A percentile compares a stretch with the other conserved stretches of the same genome.
Evolutionary conservation across 2,113 vertebrate genomes (phyloP).

Genomic region (Carassius auratus): DNA sequence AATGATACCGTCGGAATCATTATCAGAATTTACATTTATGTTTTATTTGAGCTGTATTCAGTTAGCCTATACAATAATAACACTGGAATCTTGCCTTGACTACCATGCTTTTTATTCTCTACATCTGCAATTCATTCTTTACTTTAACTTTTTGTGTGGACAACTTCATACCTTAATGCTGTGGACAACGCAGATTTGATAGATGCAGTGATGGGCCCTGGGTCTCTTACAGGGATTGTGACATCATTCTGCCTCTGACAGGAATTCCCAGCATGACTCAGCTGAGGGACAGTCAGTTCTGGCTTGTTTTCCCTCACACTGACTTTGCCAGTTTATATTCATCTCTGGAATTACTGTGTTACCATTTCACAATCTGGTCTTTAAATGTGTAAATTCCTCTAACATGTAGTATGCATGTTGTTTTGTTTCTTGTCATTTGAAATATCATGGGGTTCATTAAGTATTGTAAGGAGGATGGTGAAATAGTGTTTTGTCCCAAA

Average conservation of each 20-base stretch:
- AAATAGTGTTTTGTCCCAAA: conserved; percentile 28
- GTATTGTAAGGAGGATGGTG: neutral
- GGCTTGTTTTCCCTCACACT: neutral
- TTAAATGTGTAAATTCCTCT: neutral
- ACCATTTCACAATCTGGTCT: conserved; percentile 16
- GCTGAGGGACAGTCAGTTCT: neutral
- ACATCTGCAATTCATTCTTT: neutral
- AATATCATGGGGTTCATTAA: neutral
- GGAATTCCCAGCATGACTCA: conserved; percentile 36
- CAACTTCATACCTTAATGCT: conserved; percentile 57
- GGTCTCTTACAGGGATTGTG: neutral
- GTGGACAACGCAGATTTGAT: neutral
- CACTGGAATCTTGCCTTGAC: neutral
- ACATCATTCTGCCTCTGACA: conserved; percentile 11
- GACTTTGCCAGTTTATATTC: neutral
- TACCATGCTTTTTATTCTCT: neutral
- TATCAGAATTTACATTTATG: no score
- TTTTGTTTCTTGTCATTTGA: neutral
- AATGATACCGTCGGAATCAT: no score
- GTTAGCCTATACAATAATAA: neutral
- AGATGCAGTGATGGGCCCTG: neutral
- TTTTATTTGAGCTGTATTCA: no score
- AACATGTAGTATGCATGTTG: neutral
- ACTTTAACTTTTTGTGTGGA: neutral
- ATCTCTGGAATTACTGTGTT: neutral